phyloP scores from a whole-genome alignment of 2,113 vertebrate genomes.

The Tupaia chinensis region DNA sequence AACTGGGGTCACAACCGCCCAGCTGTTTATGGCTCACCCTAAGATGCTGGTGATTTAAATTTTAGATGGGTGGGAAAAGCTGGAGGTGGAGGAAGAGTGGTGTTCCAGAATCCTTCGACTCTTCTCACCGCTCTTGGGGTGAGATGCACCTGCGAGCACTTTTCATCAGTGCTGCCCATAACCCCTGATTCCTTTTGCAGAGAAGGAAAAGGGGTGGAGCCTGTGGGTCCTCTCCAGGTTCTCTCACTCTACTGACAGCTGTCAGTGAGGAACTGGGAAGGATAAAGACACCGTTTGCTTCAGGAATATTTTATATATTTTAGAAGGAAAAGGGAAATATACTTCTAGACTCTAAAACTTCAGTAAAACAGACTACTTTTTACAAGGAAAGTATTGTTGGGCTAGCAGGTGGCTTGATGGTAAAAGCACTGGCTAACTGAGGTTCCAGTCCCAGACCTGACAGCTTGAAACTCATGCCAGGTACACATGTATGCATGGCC shows the following conservation, averaged over 20 bases:
- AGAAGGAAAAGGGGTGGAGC: neutral
- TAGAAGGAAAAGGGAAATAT: neutral
- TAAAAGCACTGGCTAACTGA: too few species aligned
- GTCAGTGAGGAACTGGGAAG: neutral
- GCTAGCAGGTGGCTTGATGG: too few species aligned
- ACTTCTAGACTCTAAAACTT: neutral
- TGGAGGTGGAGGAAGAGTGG: neutral
- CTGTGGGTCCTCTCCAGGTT: neutral
- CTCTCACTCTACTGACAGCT: neutral
- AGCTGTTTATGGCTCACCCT: neutral
- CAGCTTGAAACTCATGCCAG: too few species aligned
- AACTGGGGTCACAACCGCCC: neutral
- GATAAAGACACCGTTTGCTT: neutral
- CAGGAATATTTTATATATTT: neutral
- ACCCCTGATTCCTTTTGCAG: neutral
- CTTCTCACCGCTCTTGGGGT: neutral
- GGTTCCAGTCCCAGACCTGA: too few species aligned
- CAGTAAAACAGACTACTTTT: neutral
- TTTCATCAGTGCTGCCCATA: neutral
- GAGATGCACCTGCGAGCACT: fast-evolving
- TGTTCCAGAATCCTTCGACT: neutral
- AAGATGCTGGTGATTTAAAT: neutral
- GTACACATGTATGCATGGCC: too few species aligned
- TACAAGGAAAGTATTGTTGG: neutral
- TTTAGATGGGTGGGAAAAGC: neutral